phyloP scores from a whole-genome alignment of 2,888 invertebrate species.

The Hoplodrina blanda region DNA sequence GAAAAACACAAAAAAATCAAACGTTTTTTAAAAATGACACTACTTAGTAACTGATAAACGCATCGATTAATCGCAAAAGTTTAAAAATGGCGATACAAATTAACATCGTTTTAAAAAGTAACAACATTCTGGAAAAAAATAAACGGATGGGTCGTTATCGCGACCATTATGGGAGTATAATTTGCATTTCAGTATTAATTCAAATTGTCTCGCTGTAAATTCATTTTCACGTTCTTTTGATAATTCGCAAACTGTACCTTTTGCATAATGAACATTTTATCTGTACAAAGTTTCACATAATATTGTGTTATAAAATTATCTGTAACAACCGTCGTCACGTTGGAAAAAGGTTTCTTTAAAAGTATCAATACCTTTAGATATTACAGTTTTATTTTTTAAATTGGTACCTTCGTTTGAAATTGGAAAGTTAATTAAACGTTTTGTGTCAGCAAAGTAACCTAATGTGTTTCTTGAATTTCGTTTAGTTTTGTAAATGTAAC shows the following conservation, averaged over 20 bases:
- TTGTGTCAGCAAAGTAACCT: too few relatives aligned
- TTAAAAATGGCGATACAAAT: conserved; percentile 36
- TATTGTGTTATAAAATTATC: conserved; percentile 10
- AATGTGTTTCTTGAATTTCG: too few relatives aligned
- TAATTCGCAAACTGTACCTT: conserved; percentile 55
- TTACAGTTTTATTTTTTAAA: too few relatives aligned
- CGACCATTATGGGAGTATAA: conserved; percentile 69
- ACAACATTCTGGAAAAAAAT: conserved; percentile 48
- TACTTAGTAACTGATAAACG: conserved; percentile 1
- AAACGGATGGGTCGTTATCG: conserved; percentile 65
- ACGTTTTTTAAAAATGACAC: too few relatives aligned
- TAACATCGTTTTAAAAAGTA: conserved; percentile 38
- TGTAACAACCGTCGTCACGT: not conserved
- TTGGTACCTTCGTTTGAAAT: too few relatives aligned
- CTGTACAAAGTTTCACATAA: conserved; percentile 32
- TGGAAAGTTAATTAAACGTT: too few relatives aligned
- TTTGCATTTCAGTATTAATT: conserved; percentile 68
- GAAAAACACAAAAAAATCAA: too few relatives aligned
- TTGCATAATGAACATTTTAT: conserved; percentile 47
- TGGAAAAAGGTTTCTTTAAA: not conserved
- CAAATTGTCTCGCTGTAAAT: conserved; percentile 60
- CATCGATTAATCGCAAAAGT: conserved; percentile 16
- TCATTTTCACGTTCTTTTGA: conserved; percentile 53
- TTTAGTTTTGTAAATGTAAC: too few relatives aligned
- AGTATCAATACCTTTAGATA: not conserved